A percentile compares a stretch with the other conserved stretches of the same genome.
Conservation (phyloP, 2,888 invertebrate genomes). For the Hydraecia micacea region DNA sequence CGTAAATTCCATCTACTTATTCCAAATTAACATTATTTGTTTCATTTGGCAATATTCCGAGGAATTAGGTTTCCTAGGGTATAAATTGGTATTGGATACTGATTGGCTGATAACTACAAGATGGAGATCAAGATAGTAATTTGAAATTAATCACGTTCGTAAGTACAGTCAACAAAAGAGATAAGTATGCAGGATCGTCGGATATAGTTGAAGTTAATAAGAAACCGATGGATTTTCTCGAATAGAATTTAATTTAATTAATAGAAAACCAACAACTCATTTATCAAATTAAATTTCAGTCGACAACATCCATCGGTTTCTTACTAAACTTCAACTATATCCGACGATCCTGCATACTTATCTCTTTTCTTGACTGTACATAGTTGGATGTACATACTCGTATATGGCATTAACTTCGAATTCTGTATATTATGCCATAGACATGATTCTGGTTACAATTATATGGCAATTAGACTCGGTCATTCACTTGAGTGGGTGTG, state of each 20-base stretch:
- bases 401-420: background rate
- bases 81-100: background rate
- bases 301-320: too few relatives aligned
- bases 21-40: slow-evolving; percentile 24
- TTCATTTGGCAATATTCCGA: slow-evolving; percentile 3
- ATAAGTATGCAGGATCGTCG: too few relatives aligned
- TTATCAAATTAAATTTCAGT: too few relatives aligned
- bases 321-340: too few relatives aligned
- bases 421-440: slow-evolving; percentile 5
- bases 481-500: slow-evolving; percentile 34
- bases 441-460: slow-evolving; percentile 35
- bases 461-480: slow-evolving; percentile 45
- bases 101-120: slow-evolving; percentile 6
- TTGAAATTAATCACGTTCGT: slow-evolving; percentile 12
- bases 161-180: too few relatives aligned
- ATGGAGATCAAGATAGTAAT: slow-evolving; percentile 7
- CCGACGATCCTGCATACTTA: too few relatives aligned
- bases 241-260: too few relatives aligned
- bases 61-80: background rate
- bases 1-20: slow-evolving; percentile 17
- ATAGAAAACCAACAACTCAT: too few relatives aligned
- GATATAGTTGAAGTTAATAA: too few relatives aligned
- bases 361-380: background rate
- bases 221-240: too few relatives aligned
- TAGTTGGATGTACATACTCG: background rate